Conservation (phyloP, 2,113 vertebrate genomes). For the Gymnorhina tibicen region DNA sequence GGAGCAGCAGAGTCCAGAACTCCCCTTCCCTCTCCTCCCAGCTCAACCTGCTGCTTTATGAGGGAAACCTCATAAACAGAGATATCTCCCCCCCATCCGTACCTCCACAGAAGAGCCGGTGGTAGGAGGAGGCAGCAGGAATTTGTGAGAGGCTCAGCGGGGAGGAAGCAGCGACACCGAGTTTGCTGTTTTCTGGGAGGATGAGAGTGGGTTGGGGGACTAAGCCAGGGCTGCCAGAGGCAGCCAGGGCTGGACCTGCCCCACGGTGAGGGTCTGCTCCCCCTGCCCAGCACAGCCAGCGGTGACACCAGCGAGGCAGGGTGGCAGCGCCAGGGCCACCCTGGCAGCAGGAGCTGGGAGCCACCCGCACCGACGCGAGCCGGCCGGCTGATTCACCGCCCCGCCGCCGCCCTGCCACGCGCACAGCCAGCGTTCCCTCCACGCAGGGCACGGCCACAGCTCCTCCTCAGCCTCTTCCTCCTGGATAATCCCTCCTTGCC, state of each 20-base stretch:
- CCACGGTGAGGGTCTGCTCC: neutral
- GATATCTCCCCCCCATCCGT: rapidly evolving
- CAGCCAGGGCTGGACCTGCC: no score
- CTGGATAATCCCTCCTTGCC: neutral
- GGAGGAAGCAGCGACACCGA: rapidly evolving
- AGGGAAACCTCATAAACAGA: no score
- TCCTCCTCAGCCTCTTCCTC: neutral
- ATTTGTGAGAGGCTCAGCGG: neutral
- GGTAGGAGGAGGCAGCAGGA: neutral
- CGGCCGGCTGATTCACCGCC: neutral
- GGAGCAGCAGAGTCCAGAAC: rapidly evolving
- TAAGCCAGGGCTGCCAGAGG: neutral
- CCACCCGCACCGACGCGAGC: neutral
- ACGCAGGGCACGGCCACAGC: neutral
- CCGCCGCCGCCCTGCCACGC: neutral
- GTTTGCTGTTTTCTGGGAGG: neutral
- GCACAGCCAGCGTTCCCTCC: neutral
- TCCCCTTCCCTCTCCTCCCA: neutral
- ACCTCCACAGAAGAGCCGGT: rapidly evolving
- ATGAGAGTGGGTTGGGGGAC: neutral
- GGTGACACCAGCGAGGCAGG: neutral
- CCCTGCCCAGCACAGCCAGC: neutral
- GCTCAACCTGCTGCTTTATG: neutral
- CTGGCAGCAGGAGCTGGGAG: neutral
- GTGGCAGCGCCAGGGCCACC: neutral